Evolutionary conservation across 2,113 vertebrate genomes (phyloP), one percentile per base, ranked within the genome.

Genomic region (Suncus etruscus): DNA sequence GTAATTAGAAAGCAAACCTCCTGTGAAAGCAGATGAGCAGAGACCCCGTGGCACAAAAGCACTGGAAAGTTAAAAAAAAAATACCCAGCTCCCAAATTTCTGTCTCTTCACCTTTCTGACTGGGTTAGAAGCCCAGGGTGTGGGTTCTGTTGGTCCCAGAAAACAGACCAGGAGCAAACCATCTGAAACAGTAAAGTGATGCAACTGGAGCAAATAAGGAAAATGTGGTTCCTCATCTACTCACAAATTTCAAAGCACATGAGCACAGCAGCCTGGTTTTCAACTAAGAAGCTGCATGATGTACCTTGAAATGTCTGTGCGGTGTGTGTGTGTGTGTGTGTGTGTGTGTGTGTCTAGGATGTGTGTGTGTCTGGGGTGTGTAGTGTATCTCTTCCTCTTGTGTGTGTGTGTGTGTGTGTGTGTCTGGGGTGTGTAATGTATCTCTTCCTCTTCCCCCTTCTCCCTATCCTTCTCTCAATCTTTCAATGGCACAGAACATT

Each of bases 1-100:
- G 69, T 76, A 93, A 94, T 94, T 92, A 95, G 86, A 86, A 88
- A 94, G 93, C 54, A 90, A 95, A 86, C 11, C 58, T 92, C 72
- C 22, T 82, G 79, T 73, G 77, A 72, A 90, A 92, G 78, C 63
- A 81, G 77, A 88, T 48, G 87, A 88, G 83, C 22, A 87, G 32
- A 20, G 47, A 80, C 24, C 11, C 66, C 75, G 72, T 3, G 69
- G 76, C 39, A 83, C 32, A 74, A 20, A 90, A 87, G 51, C 8
- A 45, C 54, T 8, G 48, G 70, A 69, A 68, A 72, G 65, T 15
- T 51, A 66, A 11, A 12, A 11, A 12, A 6, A n/a, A n/a, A 66
- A 25, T 7, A 29, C 65, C 18, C 11, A 39, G 0, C 86, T 80
- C 22, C 54, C 73, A 24, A 51, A 12, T 39, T 14, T 32, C 16